These are phyloP conservation scores for Drosophila dives DNA, from an alignment of 2,888 invertebrate species.

Conservation along the genomic window DNA sequence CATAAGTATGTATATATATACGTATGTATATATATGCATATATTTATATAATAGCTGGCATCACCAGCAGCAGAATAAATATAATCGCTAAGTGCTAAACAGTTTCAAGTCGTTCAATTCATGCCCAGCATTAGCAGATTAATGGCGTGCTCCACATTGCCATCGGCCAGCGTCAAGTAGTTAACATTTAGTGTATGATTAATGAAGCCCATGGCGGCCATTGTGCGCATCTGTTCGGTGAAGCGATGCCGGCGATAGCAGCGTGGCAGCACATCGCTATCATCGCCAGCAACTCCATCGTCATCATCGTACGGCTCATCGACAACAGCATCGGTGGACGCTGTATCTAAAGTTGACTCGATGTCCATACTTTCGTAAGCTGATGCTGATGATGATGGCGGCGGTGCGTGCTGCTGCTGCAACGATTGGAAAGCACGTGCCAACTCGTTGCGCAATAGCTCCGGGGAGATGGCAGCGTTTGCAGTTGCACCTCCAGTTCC, in stretches of 20 bases:
- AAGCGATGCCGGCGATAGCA: slow-evolving; percentile 82
- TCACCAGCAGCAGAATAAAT: slow-evolving; percentile 60
- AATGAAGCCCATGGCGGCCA: slow-evolving; percentile 95
- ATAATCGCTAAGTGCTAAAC: slow-evolving; percentile 34
- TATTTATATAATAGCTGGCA: slow-evolving; percentile 40
- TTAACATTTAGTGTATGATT: slow-evolving; percentile 94
- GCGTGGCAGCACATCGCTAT: slow-evolving; percentile 76
- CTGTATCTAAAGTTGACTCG: slow-evolving; percentile 14
- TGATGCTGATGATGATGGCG: background rate
- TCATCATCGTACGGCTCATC: slow-evolving; percentile 55
- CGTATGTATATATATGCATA: slow-evolving; percentile 30
- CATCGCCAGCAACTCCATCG: slow-evolving; percentile 57
- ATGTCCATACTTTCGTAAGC: slow-evolving; percentile 62
- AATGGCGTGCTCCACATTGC: slow-evolving; percentile 95
- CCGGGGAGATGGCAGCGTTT: slow-evolving; percentile 87
- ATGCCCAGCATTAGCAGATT: slow-evolving; percentile 90
- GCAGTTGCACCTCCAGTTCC: slow-evolving; percentile 4
- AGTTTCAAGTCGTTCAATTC: slow-evolving; percentile 59
- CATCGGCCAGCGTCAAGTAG: slow-evolving; percentile 90
- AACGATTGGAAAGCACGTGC: slow-evolving; percentile 64
- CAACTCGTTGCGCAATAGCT: slow-evolving; percentile 91
- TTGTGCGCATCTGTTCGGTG: slow-evolving; percentile 89
- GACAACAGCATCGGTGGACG: slow-evolving; percentile 39
- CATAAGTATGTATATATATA: slow-evolving; percentile 35
- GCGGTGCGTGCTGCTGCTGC: slow-evolving; percentile 33